Evolutionary conservation across 2,113 vertebrate genomes (phyloP), one percentile per base, ranked within the genome.

Genomic region (Microtus pennsylvanicus): DNA sequence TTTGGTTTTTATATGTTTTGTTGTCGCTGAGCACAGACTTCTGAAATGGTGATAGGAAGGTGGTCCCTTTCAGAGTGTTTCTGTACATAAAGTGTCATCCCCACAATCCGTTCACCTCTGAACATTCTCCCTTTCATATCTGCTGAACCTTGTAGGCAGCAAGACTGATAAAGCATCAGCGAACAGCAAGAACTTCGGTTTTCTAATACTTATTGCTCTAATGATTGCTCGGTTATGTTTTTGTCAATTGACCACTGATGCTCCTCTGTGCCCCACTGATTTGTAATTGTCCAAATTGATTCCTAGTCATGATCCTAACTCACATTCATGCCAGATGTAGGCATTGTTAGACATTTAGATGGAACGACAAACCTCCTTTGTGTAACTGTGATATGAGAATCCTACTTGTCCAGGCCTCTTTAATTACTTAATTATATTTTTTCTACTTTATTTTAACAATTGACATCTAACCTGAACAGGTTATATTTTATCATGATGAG

Each of bases 371-470:
- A 38, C 76, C 92, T 88, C 72, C n/a, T 70, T 96, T 96, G 93
- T 90, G 89, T 17, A 87, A 75, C 67, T 93, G 78, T 94, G 74
- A 94, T 90, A 30, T 80, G 38, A 90, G 65, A 89, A 96, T n/a
- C 76, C 93, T 93, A 19, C 35, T 63, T 91, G 17, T 17, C 76
- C 74, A 95, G n/a, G 67, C 26, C 24, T 92, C 81, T 95, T 96
- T 95, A 77, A 94, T 93, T 95, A 50, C 92, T 95, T 97, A 95
- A 94, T 97, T 98, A 90, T 92, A 96, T 96, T 95, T 97, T 52
- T 95, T 94, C 92, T 96, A 92, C 95, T 97, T 96, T 95, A 94
- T 96, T 96, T 97, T 94, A 87, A 61, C 85, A 94, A 80, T 89
- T 97, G 95, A 95, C 96, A 96, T 94, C 69, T 94, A 90, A 69